A percentile compares a stretch with the other conserved stretches of the same genome.
Conservation (phyloP, 2,888 invertebrate species). For the Oasisia sp. region DNA sequence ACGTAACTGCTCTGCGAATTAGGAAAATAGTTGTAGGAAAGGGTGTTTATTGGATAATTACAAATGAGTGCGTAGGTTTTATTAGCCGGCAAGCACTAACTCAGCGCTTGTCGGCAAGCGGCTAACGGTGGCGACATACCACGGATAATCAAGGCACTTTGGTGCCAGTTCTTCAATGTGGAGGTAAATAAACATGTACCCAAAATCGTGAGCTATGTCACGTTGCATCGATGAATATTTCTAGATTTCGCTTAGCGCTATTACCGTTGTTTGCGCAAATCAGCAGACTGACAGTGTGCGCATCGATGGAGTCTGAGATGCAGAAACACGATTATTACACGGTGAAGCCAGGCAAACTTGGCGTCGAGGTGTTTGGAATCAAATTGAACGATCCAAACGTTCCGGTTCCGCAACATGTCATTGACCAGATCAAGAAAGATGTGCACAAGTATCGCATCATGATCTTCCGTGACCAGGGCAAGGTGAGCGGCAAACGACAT, state of each 20-base stretch:
- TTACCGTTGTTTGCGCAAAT: not conserved
- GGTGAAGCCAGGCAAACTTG: conserved; percentile 38
- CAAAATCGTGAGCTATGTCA: not conserved
- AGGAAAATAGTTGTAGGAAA: no score
- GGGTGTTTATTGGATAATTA: no score
- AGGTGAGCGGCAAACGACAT: conserved; percentile 52
- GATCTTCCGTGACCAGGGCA: conserved; percentile 57
- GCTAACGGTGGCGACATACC: not conserved
- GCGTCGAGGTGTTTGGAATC: conserved; percentile 51
- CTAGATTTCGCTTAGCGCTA: not conserved
- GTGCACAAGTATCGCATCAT: conserved; percentile 53
- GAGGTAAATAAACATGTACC: conserved; percentile 2
- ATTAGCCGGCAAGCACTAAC: no score
- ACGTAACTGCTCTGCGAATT: no score
- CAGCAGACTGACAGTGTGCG: not conserved
- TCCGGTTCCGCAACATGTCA: conserved; percentile 44
- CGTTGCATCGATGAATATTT: not conserved
- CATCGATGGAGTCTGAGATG: not conserved
- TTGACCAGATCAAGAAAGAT: conserved; percentile 49
- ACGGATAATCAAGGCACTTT: not conserved
- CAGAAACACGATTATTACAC: conserved; percentile 29
- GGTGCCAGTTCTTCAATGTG: not conserved
- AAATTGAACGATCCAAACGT: conserved; percentile 45
- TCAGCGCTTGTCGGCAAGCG: not conserved
- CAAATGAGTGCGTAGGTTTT: no score